These are phyloP conservation scores for Petrophora chlorosata DNA, from an alignment of 2,888 invertebrate species.

Conservation along the genomic window DNA sequence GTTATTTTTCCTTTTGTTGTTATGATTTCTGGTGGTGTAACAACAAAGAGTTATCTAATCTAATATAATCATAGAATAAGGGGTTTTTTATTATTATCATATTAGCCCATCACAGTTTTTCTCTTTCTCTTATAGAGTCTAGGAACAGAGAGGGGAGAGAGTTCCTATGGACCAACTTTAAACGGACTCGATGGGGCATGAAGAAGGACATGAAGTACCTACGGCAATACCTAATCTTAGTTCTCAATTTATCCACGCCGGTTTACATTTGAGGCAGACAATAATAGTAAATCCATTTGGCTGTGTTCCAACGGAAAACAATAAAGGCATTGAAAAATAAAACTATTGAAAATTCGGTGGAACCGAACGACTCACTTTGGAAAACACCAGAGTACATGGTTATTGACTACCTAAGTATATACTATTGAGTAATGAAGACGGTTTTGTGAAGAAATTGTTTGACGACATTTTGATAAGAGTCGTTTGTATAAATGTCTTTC, in stretches of 20 bases:
- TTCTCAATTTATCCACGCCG: slow-evolving; percentile 1
- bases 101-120: no score
- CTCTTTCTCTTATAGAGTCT: no score
- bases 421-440: slow-evolving; percentile 20
- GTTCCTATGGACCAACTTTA: no score
- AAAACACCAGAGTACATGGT: slow-evolving; percentile 29
- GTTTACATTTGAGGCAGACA: slow-evolving; percentile 12
- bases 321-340: slow-evolving; percentile 60
- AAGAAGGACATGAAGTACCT: no score
- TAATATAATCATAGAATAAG: no score
- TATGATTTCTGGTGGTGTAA: no score
- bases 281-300: slow-evolving; percentile 68
- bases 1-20: no score
- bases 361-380: slow-evolving; percentile 16
- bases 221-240: slow-evolving; percentile 12
- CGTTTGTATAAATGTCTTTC: no score
- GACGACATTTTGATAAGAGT: not conserved
- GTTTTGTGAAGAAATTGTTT: slow-evolving; percentile 8
- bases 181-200: no score
- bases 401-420: slow-evolving; percentile 21
- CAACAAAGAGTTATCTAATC: no score
- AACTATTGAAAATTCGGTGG: slow-evolving; percentile 60
- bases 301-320: slow-evolving; percentile 65
- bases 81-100: no score
- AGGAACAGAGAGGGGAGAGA: no score